Conservation (phyloP, 2,888 invertebrate species). For the Sinentomon sp. region DNA sequence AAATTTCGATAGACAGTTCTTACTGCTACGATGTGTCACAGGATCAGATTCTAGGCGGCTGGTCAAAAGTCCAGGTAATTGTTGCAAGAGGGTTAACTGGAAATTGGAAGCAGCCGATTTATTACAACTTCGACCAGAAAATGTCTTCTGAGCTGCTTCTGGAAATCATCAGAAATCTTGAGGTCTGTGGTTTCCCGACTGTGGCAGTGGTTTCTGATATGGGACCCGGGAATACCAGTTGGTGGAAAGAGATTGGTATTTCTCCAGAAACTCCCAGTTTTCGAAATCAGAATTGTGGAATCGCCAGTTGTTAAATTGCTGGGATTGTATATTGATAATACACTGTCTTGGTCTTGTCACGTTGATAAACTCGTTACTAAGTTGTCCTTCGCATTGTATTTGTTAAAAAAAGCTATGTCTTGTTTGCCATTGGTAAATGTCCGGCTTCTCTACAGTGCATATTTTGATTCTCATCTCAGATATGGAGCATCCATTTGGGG, state of each 20-base stretch:
- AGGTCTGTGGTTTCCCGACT: neutral
- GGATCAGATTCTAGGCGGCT: constrained; percentile 9
- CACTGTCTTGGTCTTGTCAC: too few relatives aligned
- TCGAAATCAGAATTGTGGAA: too few relatives aligned
- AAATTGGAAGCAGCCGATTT: constrained; percentile 1
- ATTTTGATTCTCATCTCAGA: too few relatives aligned
- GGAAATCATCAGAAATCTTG: neutral
- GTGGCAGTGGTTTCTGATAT: constrained; percentile 1
- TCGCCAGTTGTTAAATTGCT: too few relatives aligned
- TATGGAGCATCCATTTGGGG: too few relatives aligned
- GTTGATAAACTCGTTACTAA: too few relatives aligned
- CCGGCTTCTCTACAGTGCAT: too few relatives aligned
- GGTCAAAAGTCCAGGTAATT: neutral
- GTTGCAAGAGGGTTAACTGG: neutral
- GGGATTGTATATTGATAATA: too few relatives aligned
- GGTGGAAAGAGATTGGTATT: neutral
- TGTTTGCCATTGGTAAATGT: too few relatives aligned
- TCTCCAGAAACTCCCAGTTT: too few relatives aligned
- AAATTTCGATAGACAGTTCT: constrained; percentile 10
- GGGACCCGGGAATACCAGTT: neutral
- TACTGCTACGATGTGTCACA: constrained; percentile 4
- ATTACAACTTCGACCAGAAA: neutral
- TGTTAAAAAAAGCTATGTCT: too few relatives aligned
- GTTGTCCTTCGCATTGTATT: too few relatives aligned
- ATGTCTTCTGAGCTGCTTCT: neutral